phyloP scores from a whole-genome alignment of 2,888 invertebrate species.

The Pyrrhosoma nymphula region DNA sequence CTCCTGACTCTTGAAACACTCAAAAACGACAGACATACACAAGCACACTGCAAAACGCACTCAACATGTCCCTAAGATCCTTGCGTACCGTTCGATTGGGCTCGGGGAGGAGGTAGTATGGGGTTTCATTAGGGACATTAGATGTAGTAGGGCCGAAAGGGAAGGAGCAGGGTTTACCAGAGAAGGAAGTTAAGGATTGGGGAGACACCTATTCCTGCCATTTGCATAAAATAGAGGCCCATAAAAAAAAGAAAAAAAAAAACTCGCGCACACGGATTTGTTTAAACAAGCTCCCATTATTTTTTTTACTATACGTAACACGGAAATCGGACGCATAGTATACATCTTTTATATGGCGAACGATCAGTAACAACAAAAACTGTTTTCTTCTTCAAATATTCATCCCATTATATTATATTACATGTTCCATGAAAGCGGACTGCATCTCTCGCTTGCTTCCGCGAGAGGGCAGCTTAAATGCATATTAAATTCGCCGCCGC shows the following conservation, averaged over 20 bases:
- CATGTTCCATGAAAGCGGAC: constrained; percentile 48
- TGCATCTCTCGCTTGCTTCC: constrained; percentile 4
- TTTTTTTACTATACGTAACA: constrained; percentile 44
- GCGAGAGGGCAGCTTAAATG: neutral
- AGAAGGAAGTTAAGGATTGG: neutral
- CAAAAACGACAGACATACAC: neutral
- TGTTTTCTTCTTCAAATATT: constrained; percentile 7
- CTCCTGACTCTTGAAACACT: neutral
- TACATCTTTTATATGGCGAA: constrained; percentile 56
- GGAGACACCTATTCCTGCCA: neutral
- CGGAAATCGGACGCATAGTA: constrained; percentile 63
- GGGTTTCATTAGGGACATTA: neutral
- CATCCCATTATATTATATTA: neutral
- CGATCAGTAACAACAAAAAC: constrained; percentile 61
- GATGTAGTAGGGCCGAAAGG: neutral
- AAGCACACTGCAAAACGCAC: constrained; percentile 1
- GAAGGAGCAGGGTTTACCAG: neutral
- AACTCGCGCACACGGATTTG: constrained; percentile 29
- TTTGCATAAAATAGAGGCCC: constrained; percentile 23
- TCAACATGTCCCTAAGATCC: neutral
- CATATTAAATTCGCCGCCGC: neutral
- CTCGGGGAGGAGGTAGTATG: neutral
- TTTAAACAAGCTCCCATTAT: constrained; percentile 46
- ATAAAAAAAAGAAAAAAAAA: neutral
- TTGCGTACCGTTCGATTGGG: neutral